Base-by-base conservation (phyloP, 2,797 vertebrate species). In the Macropodus opercularis region DNA sequence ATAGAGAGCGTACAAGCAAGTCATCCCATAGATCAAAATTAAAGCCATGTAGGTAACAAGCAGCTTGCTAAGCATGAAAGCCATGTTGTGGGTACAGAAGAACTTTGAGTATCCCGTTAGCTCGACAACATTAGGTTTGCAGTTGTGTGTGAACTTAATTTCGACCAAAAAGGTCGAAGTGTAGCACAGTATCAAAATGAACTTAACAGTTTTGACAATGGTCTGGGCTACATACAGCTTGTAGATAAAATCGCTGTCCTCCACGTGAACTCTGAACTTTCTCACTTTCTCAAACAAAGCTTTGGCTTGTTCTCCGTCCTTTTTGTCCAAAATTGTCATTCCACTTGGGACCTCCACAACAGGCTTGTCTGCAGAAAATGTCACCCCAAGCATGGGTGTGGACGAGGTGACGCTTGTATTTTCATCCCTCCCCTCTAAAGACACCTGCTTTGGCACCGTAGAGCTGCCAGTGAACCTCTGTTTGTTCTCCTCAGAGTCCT, bases 211-310 rank as follows among this genome's bases (percentile, higher is more conserved):
- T 92, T 99, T 99, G 80, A 99, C 94, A 23, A 96, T 84, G 0
- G 96, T 98, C 80, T 99, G 98, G 13, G 94, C 93, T 38, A 96
- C 96, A 1, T 99, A 99, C 27, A 98, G 95, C 69, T 97, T 98
- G 80, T 98, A 99, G 83, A 99, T 99, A 53, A 98, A 92, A 88
- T 96, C 97, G 4, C 97, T 98, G 87, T 99, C 98, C 78, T 99
- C 98, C 35, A 99, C 95, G 0, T 99, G 97, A 64, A 94, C 94
- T 52, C 97, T 86, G 83, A 99, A 99, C 67, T 98, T 98, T 34
- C 97, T 89, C 26, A 99, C 97, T 76, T 99, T 98, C 89, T 99
- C 98, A 72, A 99, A 99, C 27, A 99, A 91, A 0, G 97, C 98
- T 90, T 99, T 99, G 57, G 97, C 97, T 83, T 99, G 97, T 49